phyloP scores from a whole-genome alignment of 2,113 vertebrate species.

The Strix aluco region DNA sequence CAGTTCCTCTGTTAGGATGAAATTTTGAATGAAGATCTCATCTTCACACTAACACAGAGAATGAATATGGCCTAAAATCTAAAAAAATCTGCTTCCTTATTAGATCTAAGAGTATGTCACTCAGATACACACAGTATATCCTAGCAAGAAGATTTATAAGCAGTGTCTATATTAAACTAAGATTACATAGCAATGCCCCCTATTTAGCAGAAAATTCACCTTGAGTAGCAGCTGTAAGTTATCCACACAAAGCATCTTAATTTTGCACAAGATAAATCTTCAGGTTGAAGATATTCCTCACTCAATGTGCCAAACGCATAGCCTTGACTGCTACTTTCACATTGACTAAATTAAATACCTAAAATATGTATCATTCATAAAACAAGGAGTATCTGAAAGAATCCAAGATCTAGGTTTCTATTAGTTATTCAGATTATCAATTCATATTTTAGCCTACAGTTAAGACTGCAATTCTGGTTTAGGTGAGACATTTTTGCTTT shows the following conservation, averaged over 20 bases:
- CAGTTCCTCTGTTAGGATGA: background rate
- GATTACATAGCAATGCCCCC: background rate
- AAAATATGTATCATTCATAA: background rate
- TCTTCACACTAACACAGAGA: background rate
- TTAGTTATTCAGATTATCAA: background rate
- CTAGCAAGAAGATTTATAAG: background rate
- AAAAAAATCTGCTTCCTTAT: background rate
- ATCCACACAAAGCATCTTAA: background rate
- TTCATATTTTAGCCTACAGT: background rate
- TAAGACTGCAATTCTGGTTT: background rate
- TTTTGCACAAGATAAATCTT: background rate
- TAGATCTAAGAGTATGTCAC: background rate
- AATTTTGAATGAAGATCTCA: background rate
- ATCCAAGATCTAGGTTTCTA: background rate
- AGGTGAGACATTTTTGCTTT: slow-evolving; percentile 28
- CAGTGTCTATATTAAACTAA: background rate
- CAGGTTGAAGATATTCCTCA: background rate
- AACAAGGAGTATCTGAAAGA: background rate
- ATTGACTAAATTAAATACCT: background rate
- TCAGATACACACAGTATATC: background rate
- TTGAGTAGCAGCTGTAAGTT: background rate
- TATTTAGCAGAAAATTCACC: background rate
- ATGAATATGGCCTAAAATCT: background rate
- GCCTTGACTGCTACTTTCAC: background rate
- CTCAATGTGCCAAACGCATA: background rate